phyloP scores from a whole-genome alignment of 2,888 invertebrate genomes.

The Ferrisia virgata region DNA sequence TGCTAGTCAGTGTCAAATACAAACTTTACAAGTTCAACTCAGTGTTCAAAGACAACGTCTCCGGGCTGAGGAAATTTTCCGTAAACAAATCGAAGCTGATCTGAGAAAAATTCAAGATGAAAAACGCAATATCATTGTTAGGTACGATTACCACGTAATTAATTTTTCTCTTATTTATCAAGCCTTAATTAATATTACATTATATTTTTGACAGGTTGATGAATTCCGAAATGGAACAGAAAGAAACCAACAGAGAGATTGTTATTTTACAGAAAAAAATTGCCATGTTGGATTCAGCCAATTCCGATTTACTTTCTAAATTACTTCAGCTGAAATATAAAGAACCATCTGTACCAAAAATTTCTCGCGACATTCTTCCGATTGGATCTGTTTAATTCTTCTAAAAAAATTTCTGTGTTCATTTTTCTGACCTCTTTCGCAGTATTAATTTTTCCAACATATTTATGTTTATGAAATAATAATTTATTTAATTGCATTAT shows the following conservation, averaged over 20 bases:
- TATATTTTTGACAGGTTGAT: conserved; percentile 50
- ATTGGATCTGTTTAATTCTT: conserved; percentile 15
- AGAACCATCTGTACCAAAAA: conserved; percentile 41
- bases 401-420: not conserved
- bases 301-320: conserved; percentile 52
- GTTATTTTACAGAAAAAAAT: conserved; percentile 52
- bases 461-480: too few relatives aligned
- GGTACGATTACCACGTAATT: too few relatives aligned
- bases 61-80: conserved; percentile 52
- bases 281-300: conserved; percentile 52
- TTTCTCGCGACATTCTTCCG: not conserved
- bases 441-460: not conserved
- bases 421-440: not conserved
- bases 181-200: not conserved
- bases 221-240: conserved; percentile 51
- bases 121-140: conserved; percentile 50
- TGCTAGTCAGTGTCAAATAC: conserved; percentile 52
- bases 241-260: conserved; percentile 51
- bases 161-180: not conserved
- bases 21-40: conserved; percentile 52
- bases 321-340: conserved; percentile 52
- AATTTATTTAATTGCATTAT: too few relatives aligned
- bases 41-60: conserved; percentile 52
- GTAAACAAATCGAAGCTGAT: conserved; percentile 52
- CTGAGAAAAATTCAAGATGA: conserved; percentile 50